phyloP scores from a whole-genome alignment of 2,797 vertebrate species.

The Hypotaenidia okinawae region DNA sequence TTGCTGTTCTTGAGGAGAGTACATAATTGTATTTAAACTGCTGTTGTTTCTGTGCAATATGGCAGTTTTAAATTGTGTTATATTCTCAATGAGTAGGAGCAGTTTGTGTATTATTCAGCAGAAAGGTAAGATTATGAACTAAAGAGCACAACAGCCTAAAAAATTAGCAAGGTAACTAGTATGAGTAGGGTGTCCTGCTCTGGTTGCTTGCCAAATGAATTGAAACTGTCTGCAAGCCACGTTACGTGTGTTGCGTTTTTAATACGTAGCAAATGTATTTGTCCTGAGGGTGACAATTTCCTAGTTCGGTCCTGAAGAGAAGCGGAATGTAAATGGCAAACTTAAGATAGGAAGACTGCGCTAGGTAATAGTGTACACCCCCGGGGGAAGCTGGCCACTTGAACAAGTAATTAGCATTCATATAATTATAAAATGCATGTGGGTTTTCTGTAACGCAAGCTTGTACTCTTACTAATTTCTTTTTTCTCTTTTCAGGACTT shows the following conservation, averaged over 20 bases:
- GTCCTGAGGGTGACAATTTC: not conserved
- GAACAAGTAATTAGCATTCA: not conserved
- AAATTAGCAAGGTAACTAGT: not conserved
- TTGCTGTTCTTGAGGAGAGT: accelerated
- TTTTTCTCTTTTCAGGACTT: constrained; percentile 78
- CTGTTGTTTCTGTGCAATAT: not conserved
- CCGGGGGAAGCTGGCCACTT: not conserved
- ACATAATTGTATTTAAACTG: not conserved
- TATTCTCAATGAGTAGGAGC: not conserved
- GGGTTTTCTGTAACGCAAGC: not conserved
- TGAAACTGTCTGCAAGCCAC: not conserved
- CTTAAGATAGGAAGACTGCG: not conserved
- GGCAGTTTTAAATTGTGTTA: not conserved
- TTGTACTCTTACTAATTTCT: not conserved
- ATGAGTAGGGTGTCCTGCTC: not conserved
- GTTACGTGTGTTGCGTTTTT: not conserved
- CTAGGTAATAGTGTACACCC: not conserved
- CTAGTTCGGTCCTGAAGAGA: not conserved
- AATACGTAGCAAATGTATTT: not conserved
- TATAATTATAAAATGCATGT: not conserved
- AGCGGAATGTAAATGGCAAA: not conserved
- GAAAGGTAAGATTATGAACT: not conserved
- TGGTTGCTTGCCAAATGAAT: not conserved
- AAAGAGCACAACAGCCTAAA: not conserved
- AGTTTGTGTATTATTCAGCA: not conserved